Evolutionary conservation across 2,113 vertebrate genomes (phyloP), one percentile per base, ranked within the genome.

Genomic region (Sebastes fasciatus): DNA sequence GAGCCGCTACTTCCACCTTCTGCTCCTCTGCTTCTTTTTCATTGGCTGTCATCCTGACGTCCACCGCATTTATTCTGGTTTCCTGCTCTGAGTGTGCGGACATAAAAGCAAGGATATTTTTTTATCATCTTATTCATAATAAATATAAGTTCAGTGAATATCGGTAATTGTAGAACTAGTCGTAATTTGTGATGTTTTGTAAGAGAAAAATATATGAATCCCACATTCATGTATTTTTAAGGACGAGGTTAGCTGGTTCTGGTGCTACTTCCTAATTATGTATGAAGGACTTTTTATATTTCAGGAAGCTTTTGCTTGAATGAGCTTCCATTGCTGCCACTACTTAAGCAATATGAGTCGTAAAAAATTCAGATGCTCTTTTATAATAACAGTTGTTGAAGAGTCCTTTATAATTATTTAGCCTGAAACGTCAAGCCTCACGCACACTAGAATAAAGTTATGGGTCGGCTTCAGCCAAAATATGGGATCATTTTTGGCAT

Each of bases 1-100:
- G 21, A 64, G 11, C 62, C 26, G 11, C 57, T 54, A 4, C 66
- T 46, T 73, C 48, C 11, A 23, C 60, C 57, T 54, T 71, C 34
- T 43, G 3, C 76, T 82, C 40, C 52, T 74, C 8, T 0, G 45
- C 43, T 21, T 68, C 23, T 55, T 83, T 76, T 43, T 79, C 51
- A 71, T 8, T n/a, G 6, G 19, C 42, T 65, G 49, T 21, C 42
- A 45, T 6, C 10, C 49, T 75, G 46, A 57, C 4, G 6, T 57
- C 52, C 34, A 51, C 6, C 5, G 11, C 66, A 43, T 78, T 49
- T 57, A 60, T 61, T 81, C 26, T 55, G 26, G 4, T 75, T 66
- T 83, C 57, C 26, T 45, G 60, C 43, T 63, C 60, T 48, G 9
- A 49, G 40, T 5, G 1, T 45, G 48, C 17, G 17, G 11, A 67